Conservation (phyloP, 2,888 invertebrate species). For the Pandemis cinnamomeana region DNA sequence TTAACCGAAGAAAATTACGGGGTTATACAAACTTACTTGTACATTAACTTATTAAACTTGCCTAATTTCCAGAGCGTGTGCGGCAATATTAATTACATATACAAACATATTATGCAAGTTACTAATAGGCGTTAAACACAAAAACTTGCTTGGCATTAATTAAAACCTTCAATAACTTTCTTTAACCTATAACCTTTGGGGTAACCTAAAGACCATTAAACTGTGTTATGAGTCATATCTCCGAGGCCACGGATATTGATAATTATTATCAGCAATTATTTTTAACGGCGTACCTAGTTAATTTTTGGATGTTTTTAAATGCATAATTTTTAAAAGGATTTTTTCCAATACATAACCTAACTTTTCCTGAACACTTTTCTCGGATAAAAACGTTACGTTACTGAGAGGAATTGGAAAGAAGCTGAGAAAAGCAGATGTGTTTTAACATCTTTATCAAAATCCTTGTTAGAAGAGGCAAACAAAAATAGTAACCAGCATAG, state of each 20-base stretch:
- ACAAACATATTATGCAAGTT: not conserved
- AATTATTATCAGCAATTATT: not conserved
- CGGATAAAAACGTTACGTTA: too few relatives aligned
- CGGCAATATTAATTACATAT: too few relatives aligned
- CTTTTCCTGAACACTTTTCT: too few relatives aligned
- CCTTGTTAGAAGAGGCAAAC: too few relatives aligned
- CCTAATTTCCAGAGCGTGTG: too few relatives aligned
- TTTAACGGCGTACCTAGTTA: not conserved
- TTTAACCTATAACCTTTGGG: slow-evolving; percentile 16
- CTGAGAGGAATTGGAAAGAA: too few relatives aligned
- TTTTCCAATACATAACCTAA: not conserved
- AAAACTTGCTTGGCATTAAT: slow-evolving; percentile 16
- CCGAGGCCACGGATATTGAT: not conserved
- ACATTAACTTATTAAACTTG: too few relatives aligned
- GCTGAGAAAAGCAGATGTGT: too few relatives aligned
- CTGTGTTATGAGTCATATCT: not conserved
- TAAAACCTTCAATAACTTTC: slow-evolving; percentile 25
- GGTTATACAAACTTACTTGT: too few relatives aligned
- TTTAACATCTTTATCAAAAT: too few relatives aligned
- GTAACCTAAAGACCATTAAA: not conserved
- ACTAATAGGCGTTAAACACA: not conserved
- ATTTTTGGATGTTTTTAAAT: not conserved
- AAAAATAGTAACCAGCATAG: too few relatives aligned
- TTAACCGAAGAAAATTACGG: too few relatives aligned
- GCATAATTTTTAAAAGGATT: not conserved